A percentile compares a stretch with the other conserved stretches of the same genome.
Evolutionary conservation across 2,888 invertebrate genomes (phyloP).

Genomic region (Hyppa rectilinea): DNA sequence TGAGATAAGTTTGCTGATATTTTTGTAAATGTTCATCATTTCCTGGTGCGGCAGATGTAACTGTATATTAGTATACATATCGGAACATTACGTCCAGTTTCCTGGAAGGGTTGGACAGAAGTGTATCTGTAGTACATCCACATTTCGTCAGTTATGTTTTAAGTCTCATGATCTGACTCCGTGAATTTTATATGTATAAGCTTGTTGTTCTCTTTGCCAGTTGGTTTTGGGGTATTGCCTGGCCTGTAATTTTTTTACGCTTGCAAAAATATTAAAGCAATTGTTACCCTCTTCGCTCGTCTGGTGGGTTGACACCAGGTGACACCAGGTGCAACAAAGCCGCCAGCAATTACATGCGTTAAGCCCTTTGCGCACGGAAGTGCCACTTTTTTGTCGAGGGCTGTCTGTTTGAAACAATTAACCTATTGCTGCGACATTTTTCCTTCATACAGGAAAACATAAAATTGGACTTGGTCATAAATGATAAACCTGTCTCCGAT

Average conservation of each 20-base stretch:
- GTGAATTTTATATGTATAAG: conserved; percentile 15
- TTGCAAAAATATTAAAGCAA: conserved; percentile 19
- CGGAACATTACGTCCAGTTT: too few relatives aligned
- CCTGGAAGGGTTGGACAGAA: too few relatives aligned
- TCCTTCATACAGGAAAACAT: neutral
- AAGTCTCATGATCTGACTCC: too few relatives aligned
- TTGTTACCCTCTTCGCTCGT: conserved; percentile 44
- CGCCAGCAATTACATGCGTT: conserved; percentile 30
- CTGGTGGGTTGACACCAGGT: conserved; percentile 40
- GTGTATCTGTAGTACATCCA: too few relatives aligned
- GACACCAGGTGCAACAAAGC: conserved; percentile 50
- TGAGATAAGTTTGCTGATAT: conserved; percentile 54
- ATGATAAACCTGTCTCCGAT: neutral
- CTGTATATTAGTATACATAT: too few relatives aligned
- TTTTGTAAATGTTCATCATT: conserved; percentile 27
- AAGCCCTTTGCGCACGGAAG: conserved; percentile 2
- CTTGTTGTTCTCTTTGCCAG: conserved; percentile 13
- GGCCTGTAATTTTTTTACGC: neutral
- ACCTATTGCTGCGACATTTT: conserved; percentile 27
- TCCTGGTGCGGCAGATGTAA: conserved; percentile 6
- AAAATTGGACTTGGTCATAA: neutral
- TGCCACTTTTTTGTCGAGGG: conserved; percentile 38
- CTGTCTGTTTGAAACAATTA: conserved; percentile 41
- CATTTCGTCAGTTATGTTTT: too few relatives aligned
- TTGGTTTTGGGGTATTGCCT: conserved; percentile 5